Conservation (phyloP, 1,140 invertebrate species). For the Lepidostoma basale region DNA sequence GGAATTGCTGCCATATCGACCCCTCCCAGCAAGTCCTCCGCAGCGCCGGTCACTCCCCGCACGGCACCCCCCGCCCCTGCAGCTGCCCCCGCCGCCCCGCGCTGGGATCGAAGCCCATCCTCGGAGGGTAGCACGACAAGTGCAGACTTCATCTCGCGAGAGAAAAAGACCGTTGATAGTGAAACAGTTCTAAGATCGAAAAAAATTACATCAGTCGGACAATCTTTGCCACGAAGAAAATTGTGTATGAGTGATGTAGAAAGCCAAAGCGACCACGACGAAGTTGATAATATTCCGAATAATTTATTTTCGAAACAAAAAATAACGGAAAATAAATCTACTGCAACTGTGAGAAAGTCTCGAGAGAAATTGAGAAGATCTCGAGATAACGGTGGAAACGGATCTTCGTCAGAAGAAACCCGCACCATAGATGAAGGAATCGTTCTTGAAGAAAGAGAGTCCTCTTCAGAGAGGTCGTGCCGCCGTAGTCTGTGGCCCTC, state of each 20-base stretch:
- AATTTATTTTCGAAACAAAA: conserved; percentile 6
- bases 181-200: conserved; percentile 33
- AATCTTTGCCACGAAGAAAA: conserved; percentile 40
- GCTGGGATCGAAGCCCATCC: conserved; percentile 47
- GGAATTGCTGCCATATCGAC: conserved; percentile 49
- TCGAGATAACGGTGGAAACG: conserved; percentile 35
- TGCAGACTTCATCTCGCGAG: conserved; percentile 37
- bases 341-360: conserved; percentile 30
- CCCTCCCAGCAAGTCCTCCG: conserved; percentile 6
- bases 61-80: not conserved
- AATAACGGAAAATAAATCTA: conserved; percentile 25
- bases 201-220: conserved; percentile 18
- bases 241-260: conserved; percentile 44
- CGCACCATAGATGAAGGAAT: conserved; percentile 43
- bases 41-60: too few relatives aligned
- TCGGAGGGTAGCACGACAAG: conserved; percentile 53
- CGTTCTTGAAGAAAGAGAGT: conserved; percentile 43
- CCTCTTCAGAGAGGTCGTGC: conserved; percentile 42
- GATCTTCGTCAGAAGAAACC: conserved; percentile 42
- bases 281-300: conserved; percentile 19
- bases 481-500: conserved; percentile 41
- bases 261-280: conserved; percentile 44
- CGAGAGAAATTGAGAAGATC: conserved; percentile 37
- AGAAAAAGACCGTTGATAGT: conserved; percentile 9
- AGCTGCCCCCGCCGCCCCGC: conserved; percentile 47